These are phyloP conservation scores for Plagiodera versicolora DNA, from an alignment of 2,888 invertebrate genomes.

Conservation along the genomic window DNA sequence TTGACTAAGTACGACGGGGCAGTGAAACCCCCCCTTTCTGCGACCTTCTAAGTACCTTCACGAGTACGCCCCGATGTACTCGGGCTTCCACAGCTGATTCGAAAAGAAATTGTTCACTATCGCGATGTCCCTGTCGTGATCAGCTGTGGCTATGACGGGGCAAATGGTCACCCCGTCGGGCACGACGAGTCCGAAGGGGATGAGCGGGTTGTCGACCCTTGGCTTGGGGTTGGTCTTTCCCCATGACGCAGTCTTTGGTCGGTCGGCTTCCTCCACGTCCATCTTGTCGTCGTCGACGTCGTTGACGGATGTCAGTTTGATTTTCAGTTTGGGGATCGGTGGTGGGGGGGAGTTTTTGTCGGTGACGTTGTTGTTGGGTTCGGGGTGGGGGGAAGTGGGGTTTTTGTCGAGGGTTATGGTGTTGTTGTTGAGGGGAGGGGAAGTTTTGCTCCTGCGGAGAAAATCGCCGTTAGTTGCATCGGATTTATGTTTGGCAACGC, in stretches of 20 bases:
- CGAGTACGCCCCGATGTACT: conserved; percentile 56
- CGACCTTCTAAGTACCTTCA: conserved; percentile 39
- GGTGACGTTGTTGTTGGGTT: conserved; percentile 24
- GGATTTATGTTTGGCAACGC: no score
- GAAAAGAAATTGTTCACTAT: conserved; percentile 60
- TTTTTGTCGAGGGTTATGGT: conserved; percentile 29
- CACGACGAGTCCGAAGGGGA: conserved; percentile 54
- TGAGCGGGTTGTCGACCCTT: conserved; percentile 51
- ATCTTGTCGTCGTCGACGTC: conserved; percentile 31
- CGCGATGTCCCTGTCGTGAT: conserved; percentile 57
- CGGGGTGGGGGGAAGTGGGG: conserved; percentile 12
- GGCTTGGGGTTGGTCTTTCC: conserved; percentile 20
- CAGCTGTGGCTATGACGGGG: conserved; percentile 53
- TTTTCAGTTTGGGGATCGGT: conserved; percentile 32
- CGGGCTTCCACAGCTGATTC: conserved; percentile 61
- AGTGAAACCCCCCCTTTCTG: conserved; percentile 5
- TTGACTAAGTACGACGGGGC: conserved; percentile 41
- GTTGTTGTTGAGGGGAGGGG: conserved; percentile 22
- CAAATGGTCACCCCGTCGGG: conserved; percentile 56
- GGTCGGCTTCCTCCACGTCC: conserved; percentile 18
- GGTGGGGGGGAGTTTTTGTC: conserved; percentile 25
- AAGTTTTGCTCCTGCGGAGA: background rate
- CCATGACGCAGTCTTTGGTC: background rate
- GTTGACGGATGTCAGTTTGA: conserved; percentile 30
- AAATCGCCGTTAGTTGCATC: background rate